phyloP scores from a whole-genome alignment of 2,888 invertebrate genomes.

The Electrophaes corylata region DNA sequence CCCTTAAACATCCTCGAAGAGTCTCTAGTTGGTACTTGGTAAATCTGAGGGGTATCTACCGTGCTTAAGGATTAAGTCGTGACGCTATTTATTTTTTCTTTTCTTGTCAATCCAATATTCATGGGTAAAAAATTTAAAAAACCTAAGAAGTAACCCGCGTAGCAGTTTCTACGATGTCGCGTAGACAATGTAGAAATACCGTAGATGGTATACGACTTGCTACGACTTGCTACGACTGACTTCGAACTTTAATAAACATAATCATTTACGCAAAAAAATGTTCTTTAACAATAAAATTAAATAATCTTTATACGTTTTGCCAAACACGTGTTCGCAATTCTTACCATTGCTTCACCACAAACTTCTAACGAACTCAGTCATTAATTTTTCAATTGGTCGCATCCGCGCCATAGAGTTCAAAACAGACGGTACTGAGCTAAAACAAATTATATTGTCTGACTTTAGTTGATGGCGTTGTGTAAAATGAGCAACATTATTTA shows the following conservation, averaged over 20 bases:
- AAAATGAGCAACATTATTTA: no score
- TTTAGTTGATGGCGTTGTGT: no score
- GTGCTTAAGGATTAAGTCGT: no score
- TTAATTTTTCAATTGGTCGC: constrained; percentile 76
- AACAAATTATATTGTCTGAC: no score
- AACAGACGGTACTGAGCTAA: constrained; percentile 52
- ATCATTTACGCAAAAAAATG: background rate
- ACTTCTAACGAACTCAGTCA: constrained; percentile 48
- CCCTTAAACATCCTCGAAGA: no score
- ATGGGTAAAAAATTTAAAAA: background rate
- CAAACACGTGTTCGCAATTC: constrained; percentile 41
- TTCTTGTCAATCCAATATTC: no score
- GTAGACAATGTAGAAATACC: background rate
- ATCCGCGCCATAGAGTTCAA: constrained; percentile 64
- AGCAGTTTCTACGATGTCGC: background rate
- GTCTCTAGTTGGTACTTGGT: no score
- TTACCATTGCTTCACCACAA: constrained; percentile 37
- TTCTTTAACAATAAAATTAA: background rate
- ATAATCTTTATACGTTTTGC: constrained; percentile 2
- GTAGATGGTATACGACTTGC: background rate
- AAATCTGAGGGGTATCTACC: no score
- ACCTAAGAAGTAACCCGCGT: background rate
- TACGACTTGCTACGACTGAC: background rate
- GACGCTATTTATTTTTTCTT: no score
- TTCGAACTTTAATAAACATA: background rate